Evolutionary conservation across 2,113 vertebrate genomes (phyloP).

Genomic region (Gavialis gangeticus): DNA sequence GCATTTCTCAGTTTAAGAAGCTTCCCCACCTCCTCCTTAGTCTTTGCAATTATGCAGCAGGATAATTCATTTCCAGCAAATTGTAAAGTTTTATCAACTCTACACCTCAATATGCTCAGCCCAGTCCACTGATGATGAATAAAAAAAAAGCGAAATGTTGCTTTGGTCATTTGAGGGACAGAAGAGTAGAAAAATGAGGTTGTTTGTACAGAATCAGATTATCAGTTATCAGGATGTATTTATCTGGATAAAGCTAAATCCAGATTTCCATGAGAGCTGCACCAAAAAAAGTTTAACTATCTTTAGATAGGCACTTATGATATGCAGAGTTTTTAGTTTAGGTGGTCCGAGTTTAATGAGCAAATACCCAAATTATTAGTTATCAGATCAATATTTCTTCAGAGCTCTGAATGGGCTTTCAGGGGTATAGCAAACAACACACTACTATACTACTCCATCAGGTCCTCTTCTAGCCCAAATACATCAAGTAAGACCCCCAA

Average conservation of each 20-base stretch:
- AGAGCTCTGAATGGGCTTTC: background rate
- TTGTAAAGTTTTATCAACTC: background rate
- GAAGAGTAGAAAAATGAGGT: background rate
- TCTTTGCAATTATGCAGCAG: background rate
- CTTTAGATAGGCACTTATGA: background rate
- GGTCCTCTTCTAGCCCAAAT: background rate
- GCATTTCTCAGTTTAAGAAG: background rate
- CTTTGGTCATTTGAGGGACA: background rate
- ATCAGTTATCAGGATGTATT: background rate
- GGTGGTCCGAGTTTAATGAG: background rate
- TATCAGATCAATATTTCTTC: background rate
- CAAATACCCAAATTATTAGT: background rate
- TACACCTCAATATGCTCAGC: background rate
- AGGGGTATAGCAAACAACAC: background rate
- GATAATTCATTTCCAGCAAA: background rate
- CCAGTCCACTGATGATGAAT: background rate
- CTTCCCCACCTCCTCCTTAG: background rate
- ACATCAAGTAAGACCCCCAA: background rate
- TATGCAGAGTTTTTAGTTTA: constrained; percentile 8
- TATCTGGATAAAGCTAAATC: background rate
- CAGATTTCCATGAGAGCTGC: background rate
- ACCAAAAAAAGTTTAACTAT: background rate
- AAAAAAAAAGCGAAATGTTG: background rate
- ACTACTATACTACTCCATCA: background rate
- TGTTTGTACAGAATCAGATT: constrained; percentile 7